Base-by-base conservation (phyloP, 37 sponge, comb jelly and placozoan genomes). In the Tethya wilhelma region DNA sequence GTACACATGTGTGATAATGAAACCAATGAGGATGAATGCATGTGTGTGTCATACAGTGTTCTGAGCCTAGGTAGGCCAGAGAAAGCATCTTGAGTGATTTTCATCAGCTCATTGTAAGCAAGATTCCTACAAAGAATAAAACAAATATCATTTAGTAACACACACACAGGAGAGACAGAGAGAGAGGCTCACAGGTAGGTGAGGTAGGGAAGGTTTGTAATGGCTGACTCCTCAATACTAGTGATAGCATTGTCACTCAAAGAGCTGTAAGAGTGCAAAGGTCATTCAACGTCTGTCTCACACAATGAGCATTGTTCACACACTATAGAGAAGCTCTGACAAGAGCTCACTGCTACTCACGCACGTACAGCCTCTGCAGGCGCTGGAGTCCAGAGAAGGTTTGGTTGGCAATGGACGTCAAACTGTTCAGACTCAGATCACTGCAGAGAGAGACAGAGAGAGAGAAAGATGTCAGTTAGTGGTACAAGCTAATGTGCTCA, bases 341-440 rank as follows among this genome's bases (percentile, higher is more conserved):
- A 34, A 60, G 7, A 60, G 25, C 62, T 20, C 38, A 28, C 26
- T 4, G 4, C 25, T 3, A 79, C 37, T 39, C n/a, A 72, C 31
- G 71, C 23, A 69, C 82, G 30, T 67, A 84, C 85, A 84, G 70
- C 23, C 53, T 33, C 56, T 66, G 36, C 45, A 84, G 44, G 2
- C 68, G 64, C 8, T 59, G 57, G 4, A 84, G 34, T 17, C 58
- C 44, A 11, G 22, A 3, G 42, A 84, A 84, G 3, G 85, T 77
- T 9, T 70, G 63, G 6, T 30, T 33, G 11, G 42, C n/a, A 44
- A 84, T 34, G 11, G 14, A 9, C 34, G 8, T 45, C 41, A 84
- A 49, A 2, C 43, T 66, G 37, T 76, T 84, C 40, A 55, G 39
- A 26, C 46, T 60, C 14, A 77, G 60, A 28, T 72, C 73, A 30